Evolutionary conservation across 2,797 vertebrate genomes (phyloP).

Genomic region (Sciaenops ocellatus): DNA sequence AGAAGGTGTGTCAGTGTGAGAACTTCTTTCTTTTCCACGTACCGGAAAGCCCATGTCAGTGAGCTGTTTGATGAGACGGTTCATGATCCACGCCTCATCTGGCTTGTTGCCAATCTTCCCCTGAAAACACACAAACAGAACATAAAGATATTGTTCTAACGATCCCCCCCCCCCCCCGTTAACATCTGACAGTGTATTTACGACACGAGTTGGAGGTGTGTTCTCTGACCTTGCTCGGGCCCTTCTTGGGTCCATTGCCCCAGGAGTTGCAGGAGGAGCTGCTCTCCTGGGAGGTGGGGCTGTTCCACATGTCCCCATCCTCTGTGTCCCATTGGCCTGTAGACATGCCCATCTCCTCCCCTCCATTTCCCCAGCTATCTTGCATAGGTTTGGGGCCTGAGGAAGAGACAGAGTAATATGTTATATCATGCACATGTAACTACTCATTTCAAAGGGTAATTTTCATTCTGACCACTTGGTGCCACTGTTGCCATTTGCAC

Average conservation of each 20-base stretch:
- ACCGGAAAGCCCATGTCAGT: conserved; percentile 99
- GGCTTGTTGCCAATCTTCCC: conserved; percentile 94
- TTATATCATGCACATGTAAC: neutral
- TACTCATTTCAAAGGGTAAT: conserved; percentile 1
- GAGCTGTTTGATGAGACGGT: conserved; percentile 97
- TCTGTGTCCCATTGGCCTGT: conserved; percentile 94
- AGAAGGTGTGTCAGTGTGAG: neutral
- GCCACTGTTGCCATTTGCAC: conserved; percentile 75
- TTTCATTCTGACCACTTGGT: conserved; percentile 75
- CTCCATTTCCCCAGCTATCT: conserved; percentile 96
- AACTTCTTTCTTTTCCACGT: conserved; percentile 7
- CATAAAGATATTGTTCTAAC: neutral
- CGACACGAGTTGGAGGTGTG: neutral
- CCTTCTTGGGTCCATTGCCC: conserved; percentile 94
- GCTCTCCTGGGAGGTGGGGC: conserved; percentile 94
- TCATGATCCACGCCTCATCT: conserved; percentile 97
- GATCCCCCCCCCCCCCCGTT: neutral
- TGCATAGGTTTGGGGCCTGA: conserved; percentile 99
- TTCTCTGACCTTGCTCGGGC: conserved; percentile 90
- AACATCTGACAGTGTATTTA: neutral
- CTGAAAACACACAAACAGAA: conserved; percentile 74
- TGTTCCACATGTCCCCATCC: conserved; percentile 96
- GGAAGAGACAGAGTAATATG: neutral
- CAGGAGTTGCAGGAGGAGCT: conserved; percentile 95
- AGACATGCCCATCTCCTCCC: conserved; percentile 91